Evolutionary conservation across 2,113 vertebrate genomes (phyloP).

Genomic region (Turnix velox): DNA sequence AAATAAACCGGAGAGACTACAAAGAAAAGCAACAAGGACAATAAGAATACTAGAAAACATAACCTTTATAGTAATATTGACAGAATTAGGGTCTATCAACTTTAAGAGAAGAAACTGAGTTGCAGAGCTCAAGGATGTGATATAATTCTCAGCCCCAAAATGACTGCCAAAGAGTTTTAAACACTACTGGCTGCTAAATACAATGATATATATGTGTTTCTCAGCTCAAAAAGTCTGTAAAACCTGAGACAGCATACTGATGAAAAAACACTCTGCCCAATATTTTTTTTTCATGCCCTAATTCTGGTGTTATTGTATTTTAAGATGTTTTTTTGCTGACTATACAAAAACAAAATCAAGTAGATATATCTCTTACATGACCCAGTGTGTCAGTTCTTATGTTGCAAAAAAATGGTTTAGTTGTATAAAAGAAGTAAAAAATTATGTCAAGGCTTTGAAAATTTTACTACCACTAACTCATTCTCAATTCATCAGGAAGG

Average conservation of each 20-base stretch:
- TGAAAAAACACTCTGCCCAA: neutral
- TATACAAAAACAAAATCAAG: neutral
- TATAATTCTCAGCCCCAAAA: neutral
- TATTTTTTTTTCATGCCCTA: neutral
- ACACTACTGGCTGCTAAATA: neutral
- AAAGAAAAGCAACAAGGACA: neutral
- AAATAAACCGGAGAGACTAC: neutral
- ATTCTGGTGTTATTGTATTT: neutral
- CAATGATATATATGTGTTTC: neutral
- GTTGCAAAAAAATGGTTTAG: neutral
- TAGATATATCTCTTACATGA: neutral
- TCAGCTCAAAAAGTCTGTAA: neutral
- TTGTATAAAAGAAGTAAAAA: neutral
- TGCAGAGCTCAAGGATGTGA: neutral
- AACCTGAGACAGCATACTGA: neutral
- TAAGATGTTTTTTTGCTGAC: neutral
- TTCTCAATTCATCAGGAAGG: neutral
- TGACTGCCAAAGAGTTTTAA: neutral
- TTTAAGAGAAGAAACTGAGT: neutral
- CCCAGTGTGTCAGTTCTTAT: neutral
- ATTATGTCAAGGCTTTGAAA: neutral
- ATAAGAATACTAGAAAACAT: neutral
- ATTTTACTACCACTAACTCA: neutral
- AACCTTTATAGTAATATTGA: neutral
- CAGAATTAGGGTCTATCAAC: neutral